phyloP scores from a whole-genome alignment of 1,140 invertebrate genomes.

The Cydia strobilella region DNA sequence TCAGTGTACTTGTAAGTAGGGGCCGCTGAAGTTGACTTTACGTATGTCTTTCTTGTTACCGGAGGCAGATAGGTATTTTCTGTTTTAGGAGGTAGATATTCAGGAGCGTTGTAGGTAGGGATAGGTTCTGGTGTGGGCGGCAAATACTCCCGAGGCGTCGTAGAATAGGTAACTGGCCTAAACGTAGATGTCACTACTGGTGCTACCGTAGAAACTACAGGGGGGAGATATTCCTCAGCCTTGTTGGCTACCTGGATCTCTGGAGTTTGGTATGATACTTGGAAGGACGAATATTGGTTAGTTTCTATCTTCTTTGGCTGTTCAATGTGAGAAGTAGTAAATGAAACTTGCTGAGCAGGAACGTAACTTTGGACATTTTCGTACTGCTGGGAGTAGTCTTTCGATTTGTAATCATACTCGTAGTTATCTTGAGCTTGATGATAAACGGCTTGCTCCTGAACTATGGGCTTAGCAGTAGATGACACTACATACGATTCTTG shows the following conservation, averaged over 20 bases:
- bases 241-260: constrained; percentile 67
- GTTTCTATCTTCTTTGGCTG: constrained; percentile 53
- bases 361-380: constrained; percentile 42
- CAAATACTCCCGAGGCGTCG: constrained; percentile 57
- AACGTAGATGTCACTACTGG: constrained; percentile 62
- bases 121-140: constrained; percentile 39
- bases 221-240: constrained; percentile 69
- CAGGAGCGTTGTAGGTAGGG: constrained; percentile 31
- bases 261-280: constrained; percentile 56
- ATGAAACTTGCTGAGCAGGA: constrained; percentile 44
- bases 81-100: constrained; percentile 36
- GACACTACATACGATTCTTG: constrained; percentile 54
- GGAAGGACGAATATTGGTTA: constrained; percentile 51
- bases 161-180: constrained; percentile 53
- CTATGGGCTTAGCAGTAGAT: constrained; percentile 51
- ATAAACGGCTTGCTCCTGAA: constrained; percentile 48
- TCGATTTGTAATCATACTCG: constrained; percentile 52
- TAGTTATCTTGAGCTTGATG: constrained; percentile 52
- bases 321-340: constrained; percentile 45
- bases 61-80: constrained; percentile 38
- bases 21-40: constrained; percentile 53
- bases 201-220: constrained; percentile 54
- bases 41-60: constrained; percentile 41
- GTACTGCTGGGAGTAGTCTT: constrained; percentile 53
- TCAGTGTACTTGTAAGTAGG: constrained; percentile 52